Conservation (phyloP, 1,140 invertebrate species). For the Trichogramma pretiosum region DNA sequence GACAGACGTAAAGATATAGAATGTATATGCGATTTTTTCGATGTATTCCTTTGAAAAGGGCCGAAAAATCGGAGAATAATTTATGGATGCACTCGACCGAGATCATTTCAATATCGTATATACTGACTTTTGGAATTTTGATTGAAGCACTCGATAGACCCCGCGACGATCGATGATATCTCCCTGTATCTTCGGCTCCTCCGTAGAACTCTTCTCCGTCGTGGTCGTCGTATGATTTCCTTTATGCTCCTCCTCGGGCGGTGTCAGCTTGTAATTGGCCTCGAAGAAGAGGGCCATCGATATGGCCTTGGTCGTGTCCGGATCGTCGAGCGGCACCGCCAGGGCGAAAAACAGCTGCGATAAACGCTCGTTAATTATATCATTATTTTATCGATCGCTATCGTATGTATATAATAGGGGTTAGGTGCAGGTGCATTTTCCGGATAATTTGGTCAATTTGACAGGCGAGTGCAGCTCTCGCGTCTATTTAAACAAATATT, state of each 20-base stretch:
- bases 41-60: too few species aligned
- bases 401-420: too few species aligned
- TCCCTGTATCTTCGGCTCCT: conserved; percentile 13
- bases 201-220: conserved; percentile 6
- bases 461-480: too few species aligned
- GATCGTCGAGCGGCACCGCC: conserved; percentile 34
- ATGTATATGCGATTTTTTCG: too few species aligned
- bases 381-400: background rate
- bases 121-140: conserved; percentile 37
- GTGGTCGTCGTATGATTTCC: conserved; percentile 7
- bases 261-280: conserved; percentile 35
- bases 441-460: too few species aligned
- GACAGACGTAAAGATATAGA: too few species aligned
- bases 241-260: conserved; percentile 19
- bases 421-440: too few species aligned
- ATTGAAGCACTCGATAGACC: conserved; percentile 28
- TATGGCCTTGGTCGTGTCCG: conserved; percentile 30
- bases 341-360: conserved; percentile 32
- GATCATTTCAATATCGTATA: too few species aligned
- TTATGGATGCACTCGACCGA: too few species aligned
- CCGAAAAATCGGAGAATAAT: too few species aligned
- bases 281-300: conserved; percentile 38
- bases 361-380: background rate
- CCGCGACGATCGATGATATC: conserved; percentile 28
- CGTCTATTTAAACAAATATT: too few species aligned